Base-by-base conservation (phyloP, 2,113 vertebrate species). In the Vanacampus margaritifer region DNA sequence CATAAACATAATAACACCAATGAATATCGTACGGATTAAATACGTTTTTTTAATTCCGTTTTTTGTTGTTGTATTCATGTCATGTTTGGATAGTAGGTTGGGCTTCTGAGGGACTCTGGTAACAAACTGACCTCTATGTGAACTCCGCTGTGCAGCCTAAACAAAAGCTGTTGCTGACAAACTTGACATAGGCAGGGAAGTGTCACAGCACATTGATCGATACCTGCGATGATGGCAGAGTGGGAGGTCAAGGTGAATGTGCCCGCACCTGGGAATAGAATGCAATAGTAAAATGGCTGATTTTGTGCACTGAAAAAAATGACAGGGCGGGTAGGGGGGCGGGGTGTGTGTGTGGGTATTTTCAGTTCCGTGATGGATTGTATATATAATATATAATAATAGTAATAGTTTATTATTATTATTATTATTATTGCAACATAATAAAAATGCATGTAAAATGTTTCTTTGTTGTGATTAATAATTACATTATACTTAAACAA, bases 231-330 rank as follows among this genome's bases (percentile, higher is more conserved):
- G 75, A 81, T 74, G 56, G 75, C 82, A 81, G 35, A 56, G 53
- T 9, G 61, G 43, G 59, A 73, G 85, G 84, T 89, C 86, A 91
- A 91, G 85, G 86, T 89, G 87, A 89, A 41, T 0, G 59, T 12
- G 54, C 70, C 24, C 64, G 73, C 71, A 68, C 69, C 64, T 67
- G 75, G 4, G 1, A 65, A 39, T 58, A 57, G 54, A 57, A 26
- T 35, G 4, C 2, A 32, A 32, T 32, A 32, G 28, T 12, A 19
- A 19, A 65, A 39, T 17, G 6, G 43, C 43, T 6, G 43, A 6
- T 46, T 46, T 46, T 8, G 7, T 51, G 21, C 21, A 12, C 19
- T 50, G 46, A 16, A 45, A 21, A 50, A 2, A n/a, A n/a, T n/a
- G 3, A 6, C 9, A 50, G n/a, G n/a, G n/a, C n/a, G n/a, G n/a